Evolutionary conservation across 2,113 vertebrate genomes (phyloP), one percentile per base, ranked within the genome.

Genomic region (Aythya baeri): DNA sequence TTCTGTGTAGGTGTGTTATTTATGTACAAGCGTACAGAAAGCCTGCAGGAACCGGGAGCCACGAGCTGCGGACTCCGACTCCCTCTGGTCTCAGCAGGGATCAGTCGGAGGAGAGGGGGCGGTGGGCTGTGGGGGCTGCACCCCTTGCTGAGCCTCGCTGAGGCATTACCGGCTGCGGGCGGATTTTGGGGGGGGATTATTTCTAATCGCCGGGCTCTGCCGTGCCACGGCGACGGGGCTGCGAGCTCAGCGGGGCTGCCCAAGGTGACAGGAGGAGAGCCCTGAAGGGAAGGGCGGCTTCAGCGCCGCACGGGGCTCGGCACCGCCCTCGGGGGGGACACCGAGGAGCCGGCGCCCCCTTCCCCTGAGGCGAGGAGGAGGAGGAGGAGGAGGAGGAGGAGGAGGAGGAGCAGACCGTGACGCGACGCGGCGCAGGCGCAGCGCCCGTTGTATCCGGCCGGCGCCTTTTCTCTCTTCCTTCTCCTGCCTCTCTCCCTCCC

Each of bases 131-230:
- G 16, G 22, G 38, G 32, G 32, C 11, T 2, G 1, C 17, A 44
- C 13, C 11, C 34, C 76, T 23, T 13, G 38, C 38, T 41, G 38
- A 68, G 66, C 49, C 54, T 54, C 75, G n/a, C 21, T 82, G 59
- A 55, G 1, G 1, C 16, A 75, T 82, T 55, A 72, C 22, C 43
- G 0, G 0, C 2, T 75, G 12, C 50, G 50, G 49, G 4, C 15
- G 38, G 84, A 87, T 75, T 75, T 66, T 72, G 66, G 17, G 52
- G 52, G 49, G 52, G 49, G 70, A 91, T 84, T 93, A 80, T 88
- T 93, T 94, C 89, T 62, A 87, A 54, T 62, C 76, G 66, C 27
- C 25, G 31, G 29, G 44, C 43, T 87, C 85, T 94, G 67, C 32
- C 36, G 22, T 31, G 50, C 5, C 10, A 66, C 38, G 43, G 78